Conservation (phyloP, 2,797 vertebrate genomes). For the Pseudochromis fuscus region DNA sequence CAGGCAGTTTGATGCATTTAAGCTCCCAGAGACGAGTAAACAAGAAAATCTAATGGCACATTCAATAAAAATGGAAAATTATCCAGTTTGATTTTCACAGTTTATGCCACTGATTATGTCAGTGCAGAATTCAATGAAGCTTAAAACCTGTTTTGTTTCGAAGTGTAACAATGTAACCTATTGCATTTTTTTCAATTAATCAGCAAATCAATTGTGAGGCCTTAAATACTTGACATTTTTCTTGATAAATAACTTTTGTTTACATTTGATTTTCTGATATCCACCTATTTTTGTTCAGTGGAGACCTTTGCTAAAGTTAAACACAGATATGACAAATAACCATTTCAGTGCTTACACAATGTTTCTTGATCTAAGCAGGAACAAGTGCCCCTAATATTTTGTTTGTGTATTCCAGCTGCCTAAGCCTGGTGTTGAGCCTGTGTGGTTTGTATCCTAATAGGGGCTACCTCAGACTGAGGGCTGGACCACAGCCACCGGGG, state of each 20-base stretch:
- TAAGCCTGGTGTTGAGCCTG: conserved; percentile 61
- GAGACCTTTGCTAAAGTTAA: neutral
- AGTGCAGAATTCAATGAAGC: neutral
- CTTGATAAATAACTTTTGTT: neutral
- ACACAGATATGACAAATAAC: neutral
- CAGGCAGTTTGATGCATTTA: neutral
- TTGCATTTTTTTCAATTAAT: neutral
- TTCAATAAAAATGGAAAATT: no score
- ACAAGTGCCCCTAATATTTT: conserved; percentile 54
- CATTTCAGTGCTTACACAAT: conserved; percentile 36
- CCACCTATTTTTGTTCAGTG: no score
- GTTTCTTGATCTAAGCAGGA: conserved; percentile 24
- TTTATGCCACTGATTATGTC: conserved; percentile 1
- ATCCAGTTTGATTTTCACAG: no score
- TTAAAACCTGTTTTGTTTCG: neutral
- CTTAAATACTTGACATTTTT: neutral
- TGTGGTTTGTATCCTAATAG: conserved; percentile 78
- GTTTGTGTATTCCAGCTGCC: conserved; percentile 58
- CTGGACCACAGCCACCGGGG: conserved; percentile 69
- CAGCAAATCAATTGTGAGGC: neutral
- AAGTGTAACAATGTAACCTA: neutral
- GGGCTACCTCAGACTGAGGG: conserved; percentile 65
- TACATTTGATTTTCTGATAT: neutral
- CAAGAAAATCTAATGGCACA: no score
- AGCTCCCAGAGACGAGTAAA: neutral